Percentiles rank a stretch among this genome's conserved stretches.
Evolutionary conservation across 2,888 invertebrate genomes (phyloP).

Genomic region (Sipha maydis): DNA sequence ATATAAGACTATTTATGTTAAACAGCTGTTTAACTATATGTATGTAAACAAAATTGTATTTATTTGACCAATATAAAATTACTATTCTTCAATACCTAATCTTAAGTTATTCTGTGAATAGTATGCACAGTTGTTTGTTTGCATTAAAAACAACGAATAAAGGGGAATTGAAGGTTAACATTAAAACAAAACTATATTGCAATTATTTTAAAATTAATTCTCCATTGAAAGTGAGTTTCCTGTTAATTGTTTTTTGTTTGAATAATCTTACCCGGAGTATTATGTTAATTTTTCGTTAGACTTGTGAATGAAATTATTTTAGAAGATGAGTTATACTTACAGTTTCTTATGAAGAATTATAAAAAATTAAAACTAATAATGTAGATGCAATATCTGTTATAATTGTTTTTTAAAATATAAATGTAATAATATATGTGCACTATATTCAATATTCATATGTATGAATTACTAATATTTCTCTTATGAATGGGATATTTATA

Average conservation of each 20-base stretch:
- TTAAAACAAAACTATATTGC: slow-evolving; percentile 25
- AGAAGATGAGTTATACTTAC: slow-evolving; percentile 14
- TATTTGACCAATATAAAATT: background rate
- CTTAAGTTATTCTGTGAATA: slow-evolving; percentile 4
- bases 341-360: slow-evolving; percentile 25
- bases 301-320: slow-evolving; percentile 4
- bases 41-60: background rate
- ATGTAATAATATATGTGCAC: slow-evolving; percentile 19
- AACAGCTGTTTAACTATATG: background rate
- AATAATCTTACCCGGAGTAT: slow-evolving; percentile 7
- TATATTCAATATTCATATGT: background rate
- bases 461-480: slow-evolving; percentile 18
- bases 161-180: slow-evolving; percentile 45
- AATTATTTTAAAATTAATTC: slow-evolving; percentile 35
- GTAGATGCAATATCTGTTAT: background rate
- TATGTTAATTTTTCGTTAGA: background rate
- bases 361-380: background rate
- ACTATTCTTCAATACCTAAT: slow-evolving; percentile 5
- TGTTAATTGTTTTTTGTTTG: slow-evolving; percentile 44
- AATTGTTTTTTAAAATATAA: background rate
- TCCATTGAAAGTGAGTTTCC: slow-evolving; percentile 51
- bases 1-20: no score
- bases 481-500: slow-evolving; percentile 13
- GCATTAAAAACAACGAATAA: background rate
- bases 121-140: background rate